Percentiles rank a stretch among this genome's conserved stretches.
Evolutionary conservation across 2,113 vertebrate species (phyloP).

Genomic region (Siniperca knerii): DNA sequence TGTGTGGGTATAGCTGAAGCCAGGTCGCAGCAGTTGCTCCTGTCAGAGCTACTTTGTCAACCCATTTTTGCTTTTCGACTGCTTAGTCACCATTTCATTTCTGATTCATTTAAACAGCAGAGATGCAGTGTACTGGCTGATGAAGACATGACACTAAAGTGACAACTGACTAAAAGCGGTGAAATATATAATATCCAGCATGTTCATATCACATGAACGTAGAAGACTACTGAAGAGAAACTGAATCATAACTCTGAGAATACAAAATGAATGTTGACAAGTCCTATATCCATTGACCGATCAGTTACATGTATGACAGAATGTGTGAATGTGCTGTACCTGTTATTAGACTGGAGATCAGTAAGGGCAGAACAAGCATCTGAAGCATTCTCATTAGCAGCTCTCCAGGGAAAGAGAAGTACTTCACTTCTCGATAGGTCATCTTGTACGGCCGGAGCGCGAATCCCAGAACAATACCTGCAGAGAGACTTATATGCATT

Average conservation of each 20-base stretch:
- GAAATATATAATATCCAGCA: not conserved
- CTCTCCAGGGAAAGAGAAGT: constrained; percentile 97
- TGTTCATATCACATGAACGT: not conserved
- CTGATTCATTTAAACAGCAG: not conserved
- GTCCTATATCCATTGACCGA: not conserved
- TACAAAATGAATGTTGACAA: not conserved
- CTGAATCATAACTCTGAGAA: not conserved
- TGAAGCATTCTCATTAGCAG: constrained; percentile 98
- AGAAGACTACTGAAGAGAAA: not conserved
- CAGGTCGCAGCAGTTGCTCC: not conserved
- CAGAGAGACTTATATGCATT: constrained; percentile 14
- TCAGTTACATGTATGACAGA: not conserved
- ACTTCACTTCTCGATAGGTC: constrained; percentile 94
- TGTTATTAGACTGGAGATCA: constrained; percentile 96
- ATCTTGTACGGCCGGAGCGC: constrained; percentile 90
- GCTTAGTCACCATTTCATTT: not conserved
- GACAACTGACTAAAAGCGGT: not conserved
- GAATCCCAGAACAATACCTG: constrained; percentile 94
- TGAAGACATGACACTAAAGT: not conserved
- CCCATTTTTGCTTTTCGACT: not conserved
- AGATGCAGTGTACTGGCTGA: not conserved
- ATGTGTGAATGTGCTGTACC: constrained; percentile 79
- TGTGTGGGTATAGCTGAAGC: not conserved
- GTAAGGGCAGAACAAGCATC: constrained; percentile 95
- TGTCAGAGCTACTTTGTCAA: not conserved